Percentiles rank a stretch among this genome's conserved stretches.
phyloP scores from a whole-genome alignment of 2,888 invertebrate genomes.

The Mythimna albipuncta region DNA sequence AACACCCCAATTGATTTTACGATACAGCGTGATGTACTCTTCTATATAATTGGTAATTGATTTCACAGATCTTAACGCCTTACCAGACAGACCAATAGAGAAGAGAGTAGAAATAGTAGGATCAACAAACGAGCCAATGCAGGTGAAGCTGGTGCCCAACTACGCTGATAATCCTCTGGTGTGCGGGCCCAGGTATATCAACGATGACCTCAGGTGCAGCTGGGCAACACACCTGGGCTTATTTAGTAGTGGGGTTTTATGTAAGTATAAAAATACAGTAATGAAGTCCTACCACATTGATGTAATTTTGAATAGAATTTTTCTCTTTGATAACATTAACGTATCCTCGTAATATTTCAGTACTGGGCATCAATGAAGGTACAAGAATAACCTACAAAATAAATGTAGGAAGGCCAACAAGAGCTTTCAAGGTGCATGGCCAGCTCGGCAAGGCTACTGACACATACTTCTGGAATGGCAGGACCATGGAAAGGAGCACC shows the following conservation, averaged over 20 bases:
- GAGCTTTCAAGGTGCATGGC: constrained; percentile 94
- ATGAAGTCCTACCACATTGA: too few relatives aligned
- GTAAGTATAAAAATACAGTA: constrained; percentile 84
- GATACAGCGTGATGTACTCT: background rate
- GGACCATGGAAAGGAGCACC: constrained; percentile 92
- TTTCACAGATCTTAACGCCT: constrained; percentile 92
- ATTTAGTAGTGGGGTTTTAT: constrained; percentile 93
- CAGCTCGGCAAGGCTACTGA: constrained; percentile 94
- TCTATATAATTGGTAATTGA: constrained; percentile 1
- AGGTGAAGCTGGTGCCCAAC: constrained; percentile 91
- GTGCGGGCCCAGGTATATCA: constrained; percentile 94
- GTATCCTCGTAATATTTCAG: constrained; percentile 79
- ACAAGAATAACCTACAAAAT: constrained; percentile 90
- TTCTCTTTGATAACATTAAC: too few relatives aligned
- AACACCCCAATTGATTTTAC: too few relatives aligned
- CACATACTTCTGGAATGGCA: constrained; percentile 93
- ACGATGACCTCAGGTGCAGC: constrained; percentile 92
- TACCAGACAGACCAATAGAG: constrained; percentile 91
- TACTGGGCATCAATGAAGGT: constrained; percentile 94
- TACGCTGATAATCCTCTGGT: constrained; percentile 94
- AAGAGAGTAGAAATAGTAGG: constrained; percentile 92
- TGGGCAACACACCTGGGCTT: constrained; percentile 91
- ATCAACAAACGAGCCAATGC: constrained; percentile 90
- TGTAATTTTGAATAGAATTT: too few relatives aligned
- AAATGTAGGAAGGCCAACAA: constrained; percentile 91